These are phyloP conservation scores for Colaptes auratus DNA, from an alignment of 2,113 vertebrate genomes.

Conservation along the genomic window DNA sequence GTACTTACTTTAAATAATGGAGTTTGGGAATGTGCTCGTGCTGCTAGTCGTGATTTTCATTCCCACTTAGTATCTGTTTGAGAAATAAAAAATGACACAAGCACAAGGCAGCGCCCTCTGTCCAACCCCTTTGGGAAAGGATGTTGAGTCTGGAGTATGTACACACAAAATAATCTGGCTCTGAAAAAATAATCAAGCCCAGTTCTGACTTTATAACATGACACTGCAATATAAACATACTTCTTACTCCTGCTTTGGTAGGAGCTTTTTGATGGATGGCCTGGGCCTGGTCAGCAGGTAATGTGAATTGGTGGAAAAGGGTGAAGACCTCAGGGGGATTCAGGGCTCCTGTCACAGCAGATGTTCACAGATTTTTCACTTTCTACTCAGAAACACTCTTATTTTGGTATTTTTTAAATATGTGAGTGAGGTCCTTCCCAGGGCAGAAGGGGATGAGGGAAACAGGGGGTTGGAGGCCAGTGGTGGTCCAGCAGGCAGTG, in stretches of 20 bases:
- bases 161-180: not conserved
- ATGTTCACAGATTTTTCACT: not conserved
- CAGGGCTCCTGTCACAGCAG: not conserved
- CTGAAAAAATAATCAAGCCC: constrained; percentile 3
- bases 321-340: not conserved
- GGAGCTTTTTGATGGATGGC: not conserved
- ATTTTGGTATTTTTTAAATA: not conserved
- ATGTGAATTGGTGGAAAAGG: not conserved
- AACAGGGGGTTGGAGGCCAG: not conserved
- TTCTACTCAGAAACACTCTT: not conserved
- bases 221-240: not conserved
- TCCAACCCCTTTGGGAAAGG: not conserved
- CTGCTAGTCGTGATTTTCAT: not conserved
- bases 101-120: not conserved
- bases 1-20: not conserved
- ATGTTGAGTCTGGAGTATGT: not conserved
- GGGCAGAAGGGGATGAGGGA: rapidly evolving
- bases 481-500: rapidly evolving
- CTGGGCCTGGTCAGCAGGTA: not conserved
- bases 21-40: not conserved
- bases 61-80: not conserved
- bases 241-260: not conserved
- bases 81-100: not conserved
- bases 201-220: not conserved
- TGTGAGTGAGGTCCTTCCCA: not conserved